Percentiles rank a stretch among this genome's conserved stretches.
These are phyloP conservation scores for Elachura formosa DNA, from an alignment of 2,113 vertebrate species.

Conservation along the genomic window DNA sequence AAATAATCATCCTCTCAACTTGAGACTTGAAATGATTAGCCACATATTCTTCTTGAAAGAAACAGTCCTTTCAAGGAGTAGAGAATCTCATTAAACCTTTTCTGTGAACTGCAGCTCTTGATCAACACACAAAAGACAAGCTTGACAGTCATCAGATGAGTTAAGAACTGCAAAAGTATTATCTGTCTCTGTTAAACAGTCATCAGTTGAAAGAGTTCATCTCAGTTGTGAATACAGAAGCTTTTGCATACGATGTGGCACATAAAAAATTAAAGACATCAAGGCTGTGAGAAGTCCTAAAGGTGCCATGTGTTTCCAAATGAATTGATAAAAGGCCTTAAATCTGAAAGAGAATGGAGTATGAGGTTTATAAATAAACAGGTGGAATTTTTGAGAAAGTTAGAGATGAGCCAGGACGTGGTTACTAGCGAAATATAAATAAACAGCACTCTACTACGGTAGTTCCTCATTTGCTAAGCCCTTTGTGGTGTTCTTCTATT, in stretches of 20 bases:
- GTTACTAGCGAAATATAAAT: constrained; percentile 32
- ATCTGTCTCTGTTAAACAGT: constrained; percentile 21
- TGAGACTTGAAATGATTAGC: constrained; percentile 19
- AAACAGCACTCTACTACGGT: not conserved
- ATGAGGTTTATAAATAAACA: constrained; percentile 65
- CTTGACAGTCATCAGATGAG: constrained; percentile 27
- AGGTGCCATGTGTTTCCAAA: constrained; percentile 57
- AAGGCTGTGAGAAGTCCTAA: constrained; percentile 50
- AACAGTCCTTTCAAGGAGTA: not conserved
- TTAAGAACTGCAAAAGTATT: constrained; percentile 31
- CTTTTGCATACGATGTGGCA: not conserved
- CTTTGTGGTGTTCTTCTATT: constrained; percentile 7
- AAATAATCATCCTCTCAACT: constrained; percentile 6
- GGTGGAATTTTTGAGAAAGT: constrained; percentile 40
- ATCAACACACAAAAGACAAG: not conserved
- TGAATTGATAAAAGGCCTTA: constrained; percentile 68
- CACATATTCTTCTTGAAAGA: constrained; percentile 32
- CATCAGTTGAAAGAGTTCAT: constrained; percentile 9
- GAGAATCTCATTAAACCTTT: constrained; percentile 56
- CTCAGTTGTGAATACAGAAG: not conserved
- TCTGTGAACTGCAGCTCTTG: constrained; percentile 50
- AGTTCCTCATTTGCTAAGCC: not conserved
- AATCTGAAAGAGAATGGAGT: constrained; percentile 67
- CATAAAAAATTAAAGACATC: constrained; percentile 64
- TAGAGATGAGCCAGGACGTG: not conserved